Base-by-base conservation (phyloP, 2,888 invertebrate genomes). In the Oscheius sp. region DNA sequence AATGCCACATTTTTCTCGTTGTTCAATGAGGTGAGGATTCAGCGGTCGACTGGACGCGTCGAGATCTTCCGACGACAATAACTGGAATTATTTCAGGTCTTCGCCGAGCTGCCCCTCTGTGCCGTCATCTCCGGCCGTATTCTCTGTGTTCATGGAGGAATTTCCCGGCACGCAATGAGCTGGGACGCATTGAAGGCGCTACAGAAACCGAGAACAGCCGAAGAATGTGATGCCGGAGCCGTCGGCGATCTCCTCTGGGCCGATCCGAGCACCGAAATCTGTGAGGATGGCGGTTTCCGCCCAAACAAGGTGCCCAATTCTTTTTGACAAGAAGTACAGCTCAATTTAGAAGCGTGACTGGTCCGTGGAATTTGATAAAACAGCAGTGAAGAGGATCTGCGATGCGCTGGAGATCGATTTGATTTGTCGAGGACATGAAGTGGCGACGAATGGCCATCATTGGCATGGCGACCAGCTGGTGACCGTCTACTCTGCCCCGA, bases 401-500 rank as follows among this genome's bases (percentile, higher is more conserved):
- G n/a, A 61, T 1, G 41, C 41, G 7, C 75, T 86, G 21, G 75
- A 79, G 16, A 71, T 85, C 66, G 77, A 79, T 41, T 61, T 85
- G 75, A 78, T 85, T 49, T 84, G 85, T 12, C 74, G 86, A 46
- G 86, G 85, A 7, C 86, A 86, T 68, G 86, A 86, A 74, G 79
- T 82, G 12, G 77, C 25, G 6, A 21, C 66, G 12, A 27, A 1
- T 12, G 86, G 86, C 1, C 82, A 84, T 72, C 71, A 56, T 13
- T 80, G 84, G 71, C 41, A 79, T 49, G 69, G 79, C 53, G 70
- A 73, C 27, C 76, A 71, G n/a, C 74, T 84, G 1, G 78, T 80
- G 45, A 85, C 86, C 1, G 75, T 86, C 23, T 86, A 84, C 78
- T 83, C 84, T 21, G 86, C 86, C 13, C 86, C 85, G 46, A 84